Evolutionary conservation across 2,113 vertebrate genomes (phyloP).

Genomic region (Protobothrops flavoviridis): DNA sequence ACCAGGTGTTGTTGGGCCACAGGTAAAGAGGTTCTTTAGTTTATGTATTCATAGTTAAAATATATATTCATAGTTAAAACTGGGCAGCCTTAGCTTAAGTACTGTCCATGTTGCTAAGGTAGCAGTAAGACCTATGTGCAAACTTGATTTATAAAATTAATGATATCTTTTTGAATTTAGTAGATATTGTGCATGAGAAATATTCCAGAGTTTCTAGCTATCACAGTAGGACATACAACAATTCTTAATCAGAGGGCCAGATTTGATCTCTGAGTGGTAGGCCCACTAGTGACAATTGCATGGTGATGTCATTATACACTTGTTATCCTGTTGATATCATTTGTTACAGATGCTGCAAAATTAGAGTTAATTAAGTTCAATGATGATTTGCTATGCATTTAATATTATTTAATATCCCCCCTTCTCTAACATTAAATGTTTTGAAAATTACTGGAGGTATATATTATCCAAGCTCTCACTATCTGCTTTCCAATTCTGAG

Average conservation of each 20-base stretch:
- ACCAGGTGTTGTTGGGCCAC: slow-evolving; percentile 86
- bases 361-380: not conserved
- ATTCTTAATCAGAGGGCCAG: not conserved
- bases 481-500: not conserved
- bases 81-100: no score
- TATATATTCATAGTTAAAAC: not conserved
- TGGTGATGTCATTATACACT: not conserved
- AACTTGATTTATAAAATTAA: not conserved
- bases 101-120: not conserved
- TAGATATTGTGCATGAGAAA: not conserved
- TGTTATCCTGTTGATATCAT: not conserved
- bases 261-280: not conserved
- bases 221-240: not conserved
- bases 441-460: not conserved
- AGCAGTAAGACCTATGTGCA: not conserved
- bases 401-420: not conserved
- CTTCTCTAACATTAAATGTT: not conserved
- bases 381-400: not conserved
- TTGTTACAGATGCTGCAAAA: not conserved
- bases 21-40: slow-evolving; percentile 68
- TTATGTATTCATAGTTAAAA: not conserved
- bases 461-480: not conserved
- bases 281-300: not conserved
- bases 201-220: not conserved
- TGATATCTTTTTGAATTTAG: not conserved